phyloP scores from a whole-genome alignment of 2,888 invertebrate species.

The Busseola fusca region DNA sequence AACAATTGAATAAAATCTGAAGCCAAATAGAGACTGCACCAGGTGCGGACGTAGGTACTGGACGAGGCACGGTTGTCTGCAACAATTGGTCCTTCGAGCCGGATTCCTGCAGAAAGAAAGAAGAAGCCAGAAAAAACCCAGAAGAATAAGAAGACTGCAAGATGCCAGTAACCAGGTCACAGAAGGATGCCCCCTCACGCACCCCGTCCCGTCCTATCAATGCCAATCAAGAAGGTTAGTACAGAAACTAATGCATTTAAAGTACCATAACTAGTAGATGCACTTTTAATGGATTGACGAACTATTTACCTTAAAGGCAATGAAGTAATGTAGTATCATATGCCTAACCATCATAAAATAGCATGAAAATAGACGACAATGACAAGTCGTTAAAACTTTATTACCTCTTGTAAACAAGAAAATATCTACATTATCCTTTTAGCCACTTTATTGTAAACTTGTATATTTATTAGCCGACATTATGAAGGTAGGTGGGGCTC shows the following conservation, averaged over 20 bases:
- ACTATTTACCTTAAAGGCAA: conserved; percentile 15
- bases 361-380: conserved; percentile 32
- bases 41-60: too few relatives aligned
- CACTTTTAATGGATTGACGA: conserved; percentile 35
- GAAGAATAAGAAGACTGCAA: too few relatives aligned
- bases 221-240: conserved; percentile 1
- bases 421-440: conserved; percentile 13
- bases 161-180: too few relatives aligned
- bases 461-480: not conserved
- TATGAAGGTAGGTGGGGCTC: conserved; percentile 1
- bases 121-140: too few relatives aligned
- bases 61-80: too few relatives aligned
- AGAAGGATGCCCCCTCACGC: not conserved
- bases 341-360: conserved; percentile 16
- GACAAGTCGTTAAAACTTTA: conserved; percentile 38
- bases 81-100: too few relatives aligned
- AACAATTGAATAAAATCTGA: too few relatives aligned
- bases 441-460: not conserved
- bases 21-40: too few relatives aligned
- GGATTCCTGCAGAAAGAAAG: too few relatives aligned
- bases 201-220: too few relatives aligned
- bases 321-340: conserved; percentile 10
- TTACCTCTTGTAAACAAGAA: conserved; percentile 32
- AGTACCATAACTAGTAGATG: conserved; percentile 2
- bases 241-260: conserved; percentile 1